Evolutionary conservation across 30 jellyfish, hydroid and myxozoan genomes (phyloP).

Genomic region (Morbakka virulenta): DNA sequence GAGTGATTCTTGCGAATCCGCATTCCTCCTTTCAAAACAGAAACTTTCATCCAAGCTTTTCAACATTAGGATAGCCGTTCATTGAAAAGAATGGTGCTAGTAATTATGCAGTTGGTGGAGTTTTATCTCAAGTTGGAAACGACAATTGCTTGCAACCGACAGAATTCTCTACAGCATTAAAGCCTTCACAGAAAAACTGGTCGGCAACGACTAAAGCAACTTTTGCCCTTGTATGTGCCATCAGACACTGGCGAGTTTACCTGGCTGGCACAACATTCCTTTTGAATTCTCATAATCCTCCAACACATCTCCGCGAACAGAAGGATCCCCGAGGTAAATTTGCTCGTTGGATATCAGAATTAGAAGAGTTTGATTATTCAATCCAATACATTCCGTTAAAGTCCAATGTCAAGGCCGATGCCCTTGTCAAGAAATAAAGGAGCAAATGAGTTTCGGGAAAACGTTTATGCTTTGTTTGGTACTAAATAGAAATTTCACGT

Average conservation of each 20-base stretch:
- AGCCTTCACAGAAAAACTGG: slow-evolving; percentile 32
- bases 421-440: slow-evolving; percentile 25
- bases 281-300: slow-evolving; percentile 41
- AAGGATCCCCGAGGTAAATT: slow-evolving; percentile 59
- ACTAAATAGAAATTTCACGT: neutral
- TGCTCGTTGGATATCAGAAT: slow-evolving; percentile 59
- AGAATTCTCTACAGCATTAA: slow-evolving; percentile 31
- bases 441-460: slow-evolving; percentile 7
- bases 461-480: slow-evolving; percentile 19
- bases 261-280: slow-evolving; percentile 22
- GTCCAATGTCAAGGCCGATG: slow-evolving; percentile 41
- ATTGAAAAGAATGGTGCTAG: slow-evolving; percentile 43
- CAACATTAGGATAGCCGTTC: slow-evolving; percentile 35
- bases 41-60: slow-evolving; percentile 35
- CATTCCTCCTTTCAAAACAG: slow-evolving; percentile 11
- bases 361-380: slow-evolving; percentile 38
- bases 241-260: slow-evolving; percentile 46
- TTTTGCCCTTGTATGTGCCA: slow-evolving; percentile 22
- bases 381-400: slow-evolving; percentile 31
- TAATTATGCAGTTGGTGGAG: slow-evolving; percentile 2
- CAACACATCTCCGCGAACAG: slow-evolving; percentile 11
- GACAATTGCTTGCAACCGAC: slow-evolving; percentile 23
- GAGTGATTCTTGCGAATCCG: slow-evolving; percentile 33
- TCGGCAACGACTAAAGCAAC: slow-evolving; percentile 38
- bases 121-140: slow-evolving; percentile 5